These are phyloP conservation scores for Nymphalis c-album DNA, from an alignment of 2,888 invertebrate species.

Conservation along the genomic window DNA sequence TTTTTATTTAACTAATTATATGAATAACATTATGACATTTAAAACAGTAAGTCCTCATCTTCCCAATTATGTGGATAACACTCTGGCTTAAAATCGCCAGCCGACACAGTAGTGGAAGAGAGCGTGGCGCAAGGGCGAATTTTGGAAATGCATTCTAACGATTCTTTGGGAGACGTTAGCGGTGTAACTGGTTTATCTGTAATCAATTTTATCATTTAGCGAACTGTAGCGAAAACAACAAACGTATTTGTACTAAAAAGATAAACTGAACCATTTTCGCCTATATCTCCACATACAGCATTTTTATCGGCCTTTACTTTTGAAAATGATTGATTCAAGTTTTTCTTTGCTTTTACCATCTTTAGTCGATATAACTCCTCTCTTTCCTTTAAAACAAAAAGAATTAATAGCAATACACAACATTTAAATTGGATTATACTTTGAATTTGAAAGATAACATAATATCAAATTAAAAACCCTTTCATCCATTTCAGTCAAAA, in stretches of 20 bases:
- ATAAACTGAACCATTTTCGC: slow-evolving; percentile 28
- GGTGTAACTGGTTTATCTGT: slow-evolving; percentile 29
- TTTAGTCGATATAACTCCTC: slow-evolving; percentile 77
- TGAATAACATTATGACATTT: slow-evolving; percentile 30
- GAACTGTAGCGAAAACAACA: neutral
- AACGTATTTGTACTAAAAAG: neutral
- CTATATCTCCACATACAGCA: slow-evolving; percentile 36
- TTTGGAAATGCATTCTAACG: slow-evolving; percentile 51
- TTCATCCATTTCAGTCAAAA: slow-evolving; percentile 74
- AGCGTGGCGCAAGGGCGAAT: slow-evolving; percentile 44
- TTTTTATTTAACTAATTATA: neutral
- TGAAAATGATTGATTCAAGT: slow-evolving; percentile 48
- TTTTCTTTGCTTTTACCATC: slow-evolving; percentile 76
- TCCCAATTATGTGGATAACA: slow-evolving; percentile 70
- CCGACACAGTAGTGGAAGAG: slow-evolving; percentile 52
- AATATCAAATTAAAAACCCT: slow-evolving; percentile 50
- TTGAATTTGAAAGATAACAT: slow-evolving; percentile 4
- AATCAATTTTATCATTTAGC: neutral
- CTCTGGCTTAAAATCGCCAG: slow-evolving; percentile 56
- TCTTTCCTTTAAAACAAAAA: slow-evolving; percentile 57
- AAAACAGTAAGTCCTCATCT: slow-evolving; percentile 73
- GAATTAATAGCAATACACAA: slow-evolving; percentile 15
- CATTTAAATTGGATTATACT: neutral
- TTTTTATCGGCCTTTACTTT: slow-evolving; percentile 41
- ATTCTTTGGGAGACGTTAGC: slow-evolving; percentile 42